Conservation (phyloP, 2,113 vertebrate genomes). For the Psittacara wagleri region DNA sequence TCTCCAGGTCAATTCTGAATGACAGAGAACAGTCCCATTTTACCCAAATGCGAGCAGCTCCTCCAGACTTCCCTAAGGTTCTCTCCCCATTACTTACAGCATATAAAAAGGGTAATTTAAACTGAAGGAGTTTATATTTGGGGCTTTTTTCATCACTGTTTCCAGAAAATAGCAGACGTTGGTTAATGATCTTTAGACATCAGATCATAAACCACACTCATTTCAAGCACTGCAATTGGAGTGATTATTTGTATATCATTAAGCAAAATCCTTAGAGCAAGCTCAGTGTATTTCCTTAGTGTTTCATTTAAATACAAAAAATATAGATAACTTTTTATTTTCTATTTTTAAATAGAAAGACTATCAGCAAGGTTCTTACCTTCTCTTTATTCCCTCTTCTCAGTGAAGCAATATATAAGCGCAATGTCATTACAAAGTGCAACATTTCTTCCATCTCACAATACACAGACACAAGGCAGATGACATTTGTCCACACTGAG, state of each 20-base stretch:
- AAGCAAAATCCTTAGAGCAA: not conserved
- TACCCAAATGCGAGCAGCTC: not conserved
- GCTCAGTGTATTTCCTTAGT: not conserved
- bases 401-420: not conserved
- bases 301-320: not conserved
- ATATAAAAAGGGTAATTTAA: conserved; percentile 54
- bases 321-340: not conserved
- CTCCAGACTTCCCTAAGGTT: not conserved
- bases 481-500: not conserved
- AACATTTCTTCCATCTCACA: conserved; percentile 7
- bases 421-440: not conserved
- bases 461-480: not conserved
- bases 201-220: conserved; percentile 50
- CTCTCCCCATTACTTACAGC: conserved; percentile 34
- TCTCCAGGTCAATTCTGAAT: conserved; percentile 1
- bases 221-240: not conserved
- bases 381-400: not conserved
- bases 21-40: conserved; percentile 12
- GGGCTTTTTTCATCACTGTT: conserved; percentile 11
- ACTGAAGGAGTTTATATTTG: conserved; percentile 17
- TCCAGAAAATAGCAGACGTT: conserved; percentile 41
- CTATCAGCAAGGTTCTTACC: not conserved
- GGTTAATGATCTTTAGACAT: conserved; percentile 46
- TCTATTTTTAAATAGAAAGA: not conserved
- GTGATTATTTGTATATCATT: conserved; percentile 29